phyloP scores from a whole-genome alignment of 2,888 invertebrate species.

The Himalopsyche japonica region DNA sequence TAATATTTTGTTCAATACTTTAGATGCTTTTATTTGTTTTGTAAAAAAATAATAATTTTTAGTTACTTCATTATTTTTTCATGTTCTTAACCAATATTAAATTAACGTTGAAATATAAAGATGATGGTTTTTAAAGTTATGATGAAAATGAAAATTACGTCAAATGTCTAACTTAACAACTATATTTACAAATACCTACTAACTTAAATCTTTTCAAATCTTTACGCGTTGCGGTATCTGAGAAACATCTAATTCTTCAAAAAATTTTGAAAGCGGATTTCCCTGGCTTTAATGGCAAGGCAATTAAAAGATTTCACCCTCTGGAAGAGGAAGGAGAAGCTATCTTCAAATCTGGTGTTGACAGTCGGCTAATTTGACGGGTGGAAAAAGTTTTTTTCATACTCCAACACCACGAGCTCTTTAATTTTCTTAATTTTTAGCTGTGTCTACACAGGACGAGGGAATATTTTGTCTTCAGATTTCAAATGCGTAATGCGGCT shows the following conservation, averaged over 20 bases:
- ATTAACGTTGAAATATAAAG: too few species aligned
- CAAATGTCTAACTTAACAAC: neutral
- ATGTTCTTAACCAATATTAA: too few species aligned
- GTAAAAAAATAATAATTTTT: too few species aligned
- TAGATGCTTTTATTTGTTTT: too few species aligned
- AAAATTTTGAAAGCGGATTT: neutral
- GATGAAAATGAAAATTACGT: neutral
- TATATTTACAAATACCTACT: neutral
- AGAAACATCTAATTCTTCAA: neutral
- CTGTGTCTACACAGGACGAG: neutral
- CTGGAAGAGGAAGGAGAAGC: neutral
- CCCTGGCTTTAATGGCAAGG: neutral
- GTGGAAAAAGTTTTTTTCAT: neutral
- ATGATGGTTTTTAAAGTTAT: too few species aligned
- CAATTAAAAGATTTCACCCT: conserved; percentile 16
- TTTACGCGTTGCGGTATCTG: neutral
- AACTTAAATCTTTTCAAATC: neutral
- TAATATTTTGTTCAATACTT: too few species aligned
- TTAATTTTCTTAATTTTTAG: neutral
- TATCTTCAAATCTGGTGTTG: conserved; percentile 19
- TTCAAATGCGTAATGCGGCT: too few species aligned
- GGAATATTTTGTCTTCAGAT: too few species aligned
- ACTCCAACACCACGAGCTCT: neutral
- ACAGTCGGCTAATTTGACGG: conserved; percentile 37
- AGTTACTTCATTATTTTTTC: too few species aligned